Percentiles rank a stretch among this genome's conserved stretches.
phyloP scores from a whole-genome alignment of 2,888 invertebrate species.

The Hirtodrosophila confusa region DNA sequence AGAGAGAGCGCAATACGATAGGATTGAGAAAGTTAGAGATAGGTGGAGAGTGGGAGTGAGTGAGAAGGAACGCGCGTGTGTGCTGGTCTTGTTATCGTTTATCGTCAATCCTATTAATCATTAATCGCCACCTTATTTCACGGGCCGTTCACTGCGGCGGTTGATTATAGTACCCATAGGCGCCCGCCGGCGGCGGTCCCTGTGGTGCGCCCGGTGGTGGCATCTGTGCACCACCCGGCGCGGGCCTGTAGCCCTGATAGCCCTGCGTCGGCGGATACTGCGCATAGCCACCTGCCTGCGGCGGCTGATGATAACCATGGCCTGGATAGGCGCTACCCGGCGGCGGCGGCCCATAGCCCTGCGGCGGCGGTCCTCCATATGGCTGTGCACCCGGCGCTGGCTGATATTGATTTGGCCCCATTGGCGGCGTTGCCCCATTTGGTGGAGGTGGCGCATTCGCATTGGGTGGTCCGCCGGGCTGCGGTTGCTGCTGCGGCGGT shows the following conservation, averaged over 20 bases:
- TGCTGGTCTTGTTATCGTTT: constrained; percentile 2
- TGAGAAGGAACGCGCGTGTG: constrained; percentile 13
- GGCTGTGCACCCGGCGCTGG: constrained; percentile 83
- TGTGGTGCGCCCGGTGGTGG: constrained; percentile 85
- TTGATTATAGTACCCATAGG: constrained; percentile 92
- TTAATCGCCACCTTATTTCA: background rate
- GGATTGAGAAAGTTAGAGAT: background rate
- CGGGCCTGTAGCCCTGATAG: constrained; percentile 87
- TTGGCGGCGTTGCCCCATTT: constrained; percentile 81
- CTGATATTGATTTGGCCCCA: constrained; percentile 83
- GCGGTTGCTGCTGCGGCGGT: constrained; percentile 74
- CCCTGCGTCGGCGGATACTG: constrained; percentile 87
- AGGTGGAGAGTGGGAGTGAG: background rate
- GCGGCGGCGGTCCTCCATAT: constrained; percentile 81
- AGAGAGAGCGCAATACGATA: background rate
- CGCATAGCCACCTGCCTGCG: constrained; percentile 86
- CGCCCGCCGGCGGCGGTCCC: constrained; percentile 87
- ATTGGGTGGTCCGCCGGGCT: constrained; percentile 80
- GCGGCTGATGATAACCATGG: constrained; percentile 85
- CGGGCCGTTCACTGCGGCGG: constrained; percentile 86
- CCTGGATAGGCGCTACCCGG: constrained; percentile 85
- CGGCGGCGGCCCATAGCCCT: constrained; percentile 82
- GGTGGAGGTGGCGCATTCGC: constrained; percentile 82
- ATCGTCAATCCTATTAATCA: background rate
- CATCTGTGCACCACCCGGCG: constrained; percentile 85